Percentiles rank a stretch among this genome's conserved stretches.
phyloP scores from a whole-genome alignment of 2,888 invertebrate genomes.

The Frankliniella intonsa region DNA sequence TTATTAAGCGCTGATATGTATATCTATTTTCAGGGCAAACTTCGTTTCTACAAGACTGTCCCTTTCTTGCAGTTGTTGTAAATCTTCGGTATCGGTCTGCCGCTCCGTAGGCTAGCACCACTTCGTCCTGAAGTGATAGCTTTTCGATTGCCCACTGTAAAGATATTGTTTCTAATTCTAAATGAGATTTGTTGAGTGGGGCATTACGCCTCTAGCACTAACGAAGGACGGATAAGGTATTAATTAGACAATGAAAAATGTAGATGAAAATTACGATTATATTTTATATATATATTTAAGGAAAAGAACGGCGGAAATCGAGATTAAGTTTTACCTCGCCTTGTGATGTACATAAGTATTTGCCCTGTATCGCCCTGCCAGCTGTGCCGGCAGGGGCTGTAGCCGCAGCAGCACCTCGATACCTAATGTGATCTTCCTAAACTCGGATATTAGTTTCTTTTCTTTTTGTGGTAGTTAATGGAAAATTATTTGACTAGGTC shows the following conservation, averaged over 20 bases:
- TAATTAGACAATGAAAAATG: not conserved
- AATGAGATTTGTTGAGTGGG: too few relatives aligned
- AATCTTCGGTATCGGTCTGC: not conserved
- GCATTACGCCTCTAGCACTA: not conserved
- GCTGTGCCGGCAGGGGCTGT: not conserved
- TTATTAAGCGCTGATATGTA: not conserved
- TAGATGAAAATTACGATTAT: constrained; percentile 21
- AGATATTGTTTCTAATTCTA: not conserved
- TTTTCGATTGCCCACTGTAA: not conserved
- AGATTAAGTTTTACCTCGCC: not conserved
- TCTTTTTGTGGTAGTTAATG: not conserved
- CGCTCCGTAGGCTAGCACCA: not conserved
- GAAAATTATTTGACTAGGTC: not conserved
- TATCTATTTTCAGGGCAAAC: constrained; percentile 23
- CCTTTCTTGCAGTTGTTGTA: not conserved
- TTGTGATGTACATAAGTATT: constrained; percentile 24
- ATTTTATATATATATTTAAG: constrained; percentile 19
- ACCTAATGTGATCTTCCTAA: not conserved
- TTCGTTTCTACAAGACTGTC: constrained; percentile 19
- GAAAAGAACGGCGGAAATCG: not conserved
- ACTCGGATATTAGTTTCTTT: not conserved
- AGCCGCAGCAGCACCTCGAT: too few relatives aligned
- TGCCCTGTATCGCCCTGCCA: not conserved
- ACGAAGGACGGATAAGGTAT: constrained; percentile 19
- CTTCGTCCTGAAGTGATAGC: not conserved